Evolutionary conservation across 2,113 vertebrate species (phyloP).

Genomic region (Entosphenus tridentatus): DNA sequence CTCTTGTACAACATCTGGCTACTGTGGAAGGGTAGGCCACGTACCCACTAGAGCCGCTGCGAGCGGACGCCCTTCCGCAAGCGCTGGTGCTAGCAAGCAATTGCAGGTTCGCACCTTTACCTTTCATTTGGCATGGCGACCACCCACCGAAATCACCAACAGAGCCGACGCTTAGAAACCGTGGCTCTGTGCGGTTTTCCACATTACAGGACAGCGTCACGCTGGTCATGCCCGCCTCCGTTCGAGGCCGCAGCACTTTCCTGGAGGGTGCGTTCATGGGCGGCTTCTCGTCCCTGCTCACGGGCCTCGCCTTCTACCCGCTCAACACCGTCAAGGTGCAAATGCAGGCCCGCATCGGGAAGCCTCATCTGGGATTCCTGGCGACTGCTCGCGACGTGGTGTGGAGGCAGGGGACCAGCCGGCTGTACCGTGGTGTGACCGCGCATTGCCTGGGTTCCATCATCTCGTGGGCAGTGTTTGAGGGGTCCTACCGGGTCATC

Average conservation of each 20-base stretch:
- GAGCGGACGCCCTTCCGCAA: too few species aligned
- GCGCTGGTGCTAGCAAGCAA: too few species aligned
- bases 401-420: not conserved
- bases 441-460: slow-evolving; percentile 1
- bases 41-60: too few species aligned
- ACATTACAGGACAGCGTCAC: too few species aligned
- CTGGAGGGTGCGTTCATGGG: not conserved
- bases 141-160: too few species aligned
- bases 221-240: too few species aligned
- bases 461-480: not conserved
- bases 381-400: not conserved
- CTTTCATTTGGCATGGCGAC: too few species aligned
- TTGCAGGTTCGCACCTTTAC: too few species aligned
- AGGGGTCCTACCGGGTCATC: not conserved
- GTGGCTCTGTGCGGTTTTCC: too few species aligned
- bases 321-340: slow-evolving; percentile 1
- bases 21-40: too few species aligned
- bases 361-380: not conserved
- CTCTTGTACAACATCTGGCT: too few species aligned
- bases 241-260: not conserved
- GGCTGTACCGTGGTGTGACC: not conserved
- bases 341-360: not conserved
- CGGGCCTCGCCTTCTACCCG: slow-evolving; percentile 3
- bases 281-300: not conserved
- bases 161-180: too few species aligned